Conservation (phyloP, 2,797 vertebrate genomes). For the Lophius americanus region DNA sequence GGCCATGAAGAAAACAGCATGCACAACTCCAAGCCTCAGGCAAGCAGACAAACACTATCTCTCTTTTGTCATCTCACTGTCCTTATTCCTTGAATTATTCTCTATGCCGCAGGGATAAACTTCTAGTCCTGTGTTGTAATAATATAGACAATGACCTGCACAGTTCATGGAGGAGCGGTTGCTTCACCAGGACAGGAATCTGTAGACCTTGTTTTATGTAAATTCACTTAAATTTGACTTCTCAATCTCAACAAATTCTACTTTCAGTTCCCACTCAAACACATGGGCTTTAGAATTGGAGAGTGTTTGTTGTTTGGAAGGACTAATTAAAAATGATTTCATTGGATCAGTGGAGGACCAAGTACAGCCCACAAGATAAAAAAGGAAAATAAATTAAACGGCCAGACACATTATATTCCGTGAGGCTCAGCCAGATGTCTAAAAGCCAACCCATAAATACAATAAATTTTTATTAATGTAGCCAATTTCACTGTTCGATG, state of each 20-base stretch:
- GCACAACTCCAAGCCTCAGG: conserved; percentile 55
- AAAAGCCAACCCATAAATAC: conserved; percentile 1
- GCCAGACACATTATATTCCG: conserved; percentile 18
- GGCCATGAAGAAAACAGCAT: conserved; percentile 74
- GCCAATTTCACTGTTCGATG: too few species aligned
- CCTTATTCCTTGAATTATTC: conserved; percentile 32
- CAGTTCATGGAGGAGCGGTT: too few species aligned
- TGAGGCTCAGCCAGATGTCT: neutral
- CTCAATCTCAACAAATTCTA: too few species aligned
- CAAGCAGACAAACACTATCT: conserved; percentile 24
- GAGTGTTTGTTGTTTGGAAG: conserved; percentile 57
- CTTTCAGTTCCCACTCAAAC: conserved; percentile 26
- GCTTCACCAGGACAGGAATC: too few species aligned
- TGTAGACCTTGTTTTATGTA: too few species aligned
- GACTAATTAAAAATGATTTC: conserved; percentile 74
- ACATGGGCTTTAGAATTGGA: conserved; percentile 56
- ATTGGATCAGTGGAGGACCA: conserved; percentile 61
- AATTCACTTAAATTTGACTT: too few species aligned
- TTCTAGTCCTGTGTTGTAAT: conserved; percentile 32
- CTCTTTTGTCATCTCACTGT: conserved; percentile 30
- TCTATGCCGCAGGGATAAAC: conserved; percentile 30
- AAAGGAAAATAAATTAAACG: conserved; percentile 64
- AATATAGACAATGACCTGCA: too few species aligned
- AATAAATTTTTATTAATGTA: too few species aligned
- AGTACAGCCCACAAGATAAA: conserved; percentile 52